Evolutionary conservation across 2,888 invertebrate genomes (phyloP).

Genomic region (Spodoptera littoralis): DNA sequence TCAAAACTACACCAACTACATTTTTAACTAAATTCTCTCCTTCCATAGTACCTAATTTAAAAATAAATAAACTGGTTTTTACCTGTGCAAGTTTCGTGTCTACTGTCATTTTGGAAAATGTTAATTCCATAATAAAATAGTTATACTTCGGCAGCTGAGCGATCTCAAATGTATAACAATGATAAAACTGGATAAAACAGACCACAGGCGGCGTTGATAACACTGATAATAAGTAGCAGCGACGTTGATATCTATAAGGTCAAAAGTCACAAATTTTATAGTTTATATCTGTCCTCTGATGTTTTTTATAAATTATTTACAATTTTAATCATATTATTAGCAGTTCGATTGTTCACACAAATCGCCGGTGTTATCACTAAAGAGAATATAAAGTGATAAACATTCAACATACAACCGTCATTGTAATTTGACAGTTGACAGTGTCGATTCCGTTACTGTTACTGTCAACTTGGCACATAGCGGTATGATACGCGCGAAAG

Average conservation of each 20-base stretch:
- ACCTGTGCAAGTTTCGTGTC: constrained; percentile 49
- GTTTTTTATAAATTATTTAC: background rate
- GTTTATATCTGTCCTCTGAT: background rate
- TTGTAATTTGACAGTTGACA: no score
- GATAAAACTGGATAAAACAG: background rate
- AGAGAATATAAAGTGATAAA: no score
- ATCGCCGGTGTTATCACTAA: constrained; percentile 2
- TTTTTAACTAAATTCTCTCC: no score
- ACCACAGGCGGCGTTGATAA: background rate
- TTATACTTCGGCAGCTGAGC: background rate
- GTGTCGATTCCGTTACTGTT: no score
- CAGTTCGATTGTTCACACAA: no score
- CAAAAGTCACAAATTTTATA: background rate
- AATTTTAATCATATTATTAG: background rate
- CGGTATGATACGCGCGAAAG: no score
- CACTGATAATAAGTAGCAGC: constrained; percentile 1
- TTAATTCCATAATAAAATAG: constrained; percentile 38
- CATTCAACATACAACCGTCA: no score
- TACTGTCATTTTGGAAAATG: constrained; percentile 45
- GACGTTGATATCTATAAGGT: background rate
- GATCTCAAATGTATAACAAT: background rate
- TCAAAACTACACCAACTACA: no score
- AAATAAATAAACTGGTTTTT: no score
- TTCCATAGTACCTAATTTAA: no score
- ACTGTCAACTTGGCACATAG: no score